Evolutionary conservation across 1,140 invertebrate genomes (phyloP).

Genomic region (Drosophila busckii): DNA sequence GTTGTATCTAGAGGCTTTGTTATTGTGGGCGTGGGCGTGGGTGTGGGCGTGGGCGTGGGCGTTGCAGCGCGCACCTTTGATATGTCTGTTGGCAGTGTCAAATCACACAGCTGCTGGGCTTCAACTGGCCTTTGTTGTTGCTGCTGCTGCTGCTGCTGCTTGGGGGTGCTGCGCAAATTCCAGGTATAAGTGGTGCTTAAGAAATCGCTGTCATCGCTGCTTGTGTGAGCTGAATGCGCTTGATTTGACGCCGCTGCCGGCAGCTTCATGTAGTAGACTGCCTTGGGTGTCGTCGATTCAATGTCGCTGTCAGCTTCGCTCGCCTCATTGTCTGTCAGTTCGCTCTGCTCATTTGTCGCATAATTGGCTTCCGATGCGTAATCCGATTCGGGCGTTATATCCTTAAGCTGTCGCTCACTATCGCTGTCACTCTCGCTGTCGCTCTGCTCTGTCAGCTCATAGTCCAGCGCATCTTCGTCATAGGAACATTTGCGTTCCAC

Average conservation of each 20-base stretch:
- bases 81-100: slow-evolving; percentile 36
- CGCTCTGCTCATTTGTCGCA: slow-evolving; percentile 52
- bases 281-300: slow-evolving; percentile 9
- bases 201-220: slow-evolving; percentile 54
- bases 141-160: slow-evolving; percentile 60
- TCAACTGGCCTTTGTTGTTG: too few relatives aligned
- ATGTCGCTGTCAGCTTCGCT: background rate
- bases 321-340: slow-evolving; percentile 24
- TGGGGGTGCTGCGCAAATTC: slow-evolving; percentile 69
- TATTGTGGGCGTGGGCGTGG: background rate
- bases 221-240: background rate
- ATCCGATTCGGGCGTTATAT: slow-evolving; percentile 75
- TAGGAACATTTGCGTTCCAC: slow-evolving; percentile 64
- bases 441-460: slow-evolving; percentile 39
- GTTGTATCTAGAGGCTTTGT: background rate
- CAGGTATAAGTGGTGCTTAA: slow-evolving; percentile 72
- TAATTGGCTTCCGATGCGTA: slow-evolving; percentile 78
- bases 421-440: slow-evolving; percentile 9
- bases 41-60: slow-evolving; percentile 29
- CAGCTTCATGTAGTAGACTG: slow-evolving; percentile 54
- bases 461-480: slow-evolving; percentile 73
- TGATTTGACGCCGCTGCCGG: slow-evolving; percentile 25
- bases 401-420: slow-evolving; percentile 37
- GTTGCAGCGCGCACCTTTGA: slow-evolving; percentile 56
- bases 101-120: slow-evolving; percentile 37